These are phyloP conservation scores for Lordiphosa mommai DNA, from an alignment of 1,140 invertebrate genomes.

Conservation along the genomic window DNA sequence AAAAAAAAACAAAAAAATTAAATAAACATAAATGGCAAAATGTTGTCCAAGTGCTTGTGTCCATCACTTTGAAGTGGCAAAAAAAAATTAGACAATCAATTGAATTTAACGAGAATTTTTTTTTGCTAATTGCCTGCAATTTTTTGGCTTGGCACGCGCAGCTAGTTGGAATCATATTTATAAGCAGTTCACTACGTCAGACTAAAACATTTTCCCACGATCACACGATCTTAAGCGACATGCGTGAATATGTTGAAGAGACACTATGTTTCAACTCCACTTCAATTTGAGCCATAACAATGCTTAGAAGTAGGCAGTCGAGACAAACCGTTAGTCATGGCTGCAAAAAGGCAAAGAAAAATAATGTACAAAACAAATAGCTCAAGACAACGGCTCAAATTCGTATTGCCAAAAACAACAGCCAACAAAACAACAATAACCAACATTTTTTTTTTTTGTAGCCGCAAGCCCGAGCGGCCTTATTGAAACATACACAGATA, in stretches of 20 bases:
- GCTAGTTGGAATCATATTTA: background rate
- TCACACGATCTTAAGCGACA: conserved; percentile 14
- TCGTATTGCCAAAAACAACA: conserved; percentile 32
- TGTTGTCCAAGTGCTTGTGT: conserved; percentile 42
- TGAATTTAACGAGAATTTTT: conserved; percentile 5
- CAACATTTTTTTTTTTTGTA: conserved; percentile 18
- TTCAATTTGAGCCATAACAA: too few relatives aligned
- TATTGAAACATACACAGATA: conserved; percentile 40
- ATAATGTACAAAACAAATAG: conserved; percentile 45
- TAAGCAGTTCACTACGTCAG: too few relatives aligned
- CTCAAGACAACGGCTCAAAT: conserved; percentile 38
- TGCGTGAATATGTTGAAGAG: conserved; percentile 24
- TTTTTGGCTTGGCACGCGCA: conserved; percentile 54
- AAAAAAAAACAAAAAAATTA: conserved; percentile 41
- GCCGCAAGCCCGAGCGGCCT: conserved; percentile 39
- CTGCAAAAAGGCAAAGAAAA: conserved; percentile 31
- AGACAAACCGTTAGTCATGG: conserved; percentile 28
- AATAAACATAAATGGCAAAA: conserved; percentile 57
- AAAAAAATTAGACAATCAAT: conserved; percentile 9
- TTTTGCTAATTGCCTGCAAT: conserved; percentile 58
- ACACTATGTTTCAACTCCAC: background rate
- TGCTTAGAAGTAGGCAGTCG: too few relatives aligned
- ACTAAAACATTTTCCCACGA: conserved; percentile 30
- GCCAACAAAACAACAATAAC: conserved; percentile 23
- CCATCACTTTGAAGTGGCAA: conserved; percentile 48